Conservation (phyloP, 2,797 vertebrate species). For the Apogon talboti region DNA sequence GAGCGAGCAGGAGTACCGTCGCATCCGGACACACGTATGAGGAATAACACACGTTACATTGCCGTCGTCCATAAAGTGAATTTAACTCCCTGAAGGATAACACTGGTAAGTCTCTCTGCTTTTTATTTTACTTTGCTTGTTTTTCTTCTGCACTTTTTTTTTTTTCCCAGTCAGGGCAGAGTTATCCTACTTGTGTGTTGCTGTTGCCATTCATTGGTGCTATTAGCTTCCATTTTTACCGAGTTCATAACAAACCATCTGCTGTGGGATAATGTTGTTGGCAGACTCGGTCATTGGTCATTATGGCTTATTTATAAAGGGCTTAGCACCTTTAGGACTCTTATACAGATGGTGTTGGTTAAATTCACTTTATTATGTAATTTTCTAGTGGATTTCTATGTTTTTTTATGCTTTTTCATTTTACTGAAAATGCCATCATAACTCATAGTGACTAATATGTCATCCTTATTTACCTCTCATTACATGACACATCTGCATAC, state of each 20-base stretch:
- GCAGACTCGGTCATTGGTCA: slow-evolving; percentile 2
- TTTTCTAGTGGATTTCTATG: background rate
- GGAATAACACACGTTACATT: slow-evolving; percentile 18
- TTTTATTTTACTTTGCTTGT: slow-evolving; percentile 20
- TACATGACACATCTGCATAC: background rate
- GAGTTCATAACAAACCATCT: too few species aligned
- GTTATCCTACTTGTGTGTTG: background rate
- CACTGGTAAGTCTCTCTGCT: slow-evolving; percentile 51
- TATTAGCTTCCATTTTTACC: background rate
- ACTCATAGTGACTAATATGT: too few species aligned
- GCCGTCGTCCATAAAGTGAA: slow-evolving; percentile 5
- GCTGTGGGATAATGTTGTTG: background rate
- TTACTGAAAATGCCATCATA: too few species aligned
- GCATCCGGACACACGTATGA: slow-evolving; percentile 59
- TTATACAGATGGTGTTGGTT: background rate
- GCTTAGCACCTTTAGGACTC: background rate
- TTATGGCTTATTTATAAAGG: slow-evolving; percentile 18
- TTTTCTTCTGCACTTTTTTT: background rate
- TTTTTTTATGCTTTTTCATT: too few species aligned
- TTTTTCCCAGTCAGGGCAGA: background rate
- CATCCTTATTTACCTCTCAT: too few species aligned
- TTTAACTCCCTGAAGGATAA: slow-evolving; percentile 36
- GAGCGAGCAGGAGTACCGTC: slow-evolving; percentile 3
- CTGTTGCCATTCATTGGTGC: background rate
- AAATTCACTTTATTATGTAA: background rate